Conservation (phyloP, 2,113 vertebrate species). For the Platichthys stellatus region DNA sequence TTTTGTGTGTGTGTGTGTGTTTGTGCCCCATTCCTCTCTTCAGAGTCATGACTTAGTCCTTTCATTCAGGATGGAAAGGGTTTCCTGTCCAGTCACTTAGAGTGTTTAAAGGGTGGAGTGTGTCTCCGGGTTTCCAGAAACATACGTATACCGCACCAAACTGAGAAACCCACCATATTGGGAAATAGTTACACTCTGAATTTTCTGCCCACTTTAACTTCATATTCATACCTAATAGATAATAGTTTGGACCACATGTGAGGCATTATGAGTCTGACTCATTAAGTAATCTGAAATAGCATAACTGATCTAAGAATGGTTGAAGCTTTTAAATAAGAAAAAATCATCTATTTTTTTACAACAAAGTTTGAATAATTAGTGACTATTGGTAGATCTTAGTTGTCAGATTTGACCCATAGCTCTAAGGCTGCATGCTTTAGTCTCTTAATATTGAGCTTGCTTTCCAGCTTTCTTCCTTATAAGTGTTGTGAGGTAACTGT, state of each 20-base stretch:
- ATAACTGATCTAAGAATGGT: neutral
- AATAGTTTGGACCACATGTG: no score
- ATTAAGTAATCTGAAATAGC: neutral
- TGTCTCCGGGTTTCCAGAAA: conserved; percentile 20
- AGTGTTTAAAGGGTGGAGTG: conserved; percentile 67
- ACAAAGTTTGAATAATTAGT: no score
- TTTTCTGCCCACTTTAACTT: neutral
- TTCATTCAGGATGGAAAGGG: conserved; percentile 79
- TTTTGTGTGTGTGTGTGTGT: neutral
- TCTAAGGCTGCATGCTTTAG: conserved; percentile 2
- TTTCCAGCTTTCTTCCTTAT: conserved; percentile 45
- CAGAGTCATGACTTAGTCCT: conserved; percentile 71
- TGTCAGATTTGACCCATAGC: no score
- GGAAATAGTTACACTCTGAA: neutral
- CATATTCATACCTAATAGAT: neutral
- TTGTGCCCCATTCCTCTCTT: conserved; percentile 66
- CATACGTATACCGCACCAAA: conserved; percentile 14
- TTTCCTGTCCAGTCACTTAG: conserved; percentile 77
- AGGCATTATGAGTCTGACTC: neutral
- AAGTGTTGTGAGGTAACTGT: conserved; percentile 19
- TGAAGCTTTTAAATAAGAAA: neutral
- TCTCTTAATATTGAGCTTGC: conserved; percentile 24
- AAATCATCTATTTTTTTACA: no score
- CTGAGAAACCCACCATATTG: conserved; percentile 2
- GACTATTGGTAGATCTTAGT: no score